Evolutionary conservation across 2,113 vertebrate species (phyloP).

Genomic region (Balaeniceps rex): DNA sequence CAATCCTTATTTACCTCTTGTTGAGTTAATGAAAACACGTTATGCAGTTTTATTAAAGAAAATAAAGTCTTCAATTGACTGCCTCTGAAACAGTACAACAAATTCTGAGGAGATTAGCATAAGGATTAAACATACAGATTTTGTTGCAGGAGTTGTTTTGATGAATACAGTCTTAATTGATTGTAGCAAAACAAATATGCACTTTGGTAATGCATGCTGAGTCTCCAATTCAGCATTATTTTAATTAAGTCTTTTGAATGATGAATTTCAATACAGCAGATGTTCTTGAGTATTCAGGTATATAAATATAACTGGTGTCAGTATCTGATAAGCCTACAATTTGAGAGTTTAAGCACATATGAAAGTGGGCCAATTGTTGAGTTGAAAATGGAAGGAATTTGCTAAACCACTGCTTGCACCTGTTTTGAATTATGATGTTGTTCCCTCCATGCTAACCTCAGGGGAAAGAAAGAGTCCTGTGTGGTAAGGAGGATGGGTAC

Average conservation of each 20-base stretch:
- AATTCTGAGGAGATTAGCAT: conserved; percentile 47
- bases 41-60: conserved; percentile 37
- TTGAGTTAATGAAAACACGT: conserved; percentile 49
- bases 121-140: conserved; percentile 64
- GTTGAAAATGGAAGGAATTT: conserved; percentile 25
- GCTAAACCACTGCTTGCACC: conserved; percentile 7
- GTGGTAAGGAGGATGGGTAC: too few species aligned
- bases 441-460: neutral
- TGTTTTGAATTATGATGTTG: conserved; percentile 33
- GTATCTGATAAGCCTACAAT: conserved; percentile 31
- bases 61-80: conserved; percentile 43
- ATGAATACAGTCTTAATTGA: conserved; percentile 68
- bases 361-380: conserved; percentile 14
- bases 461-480: neutral
- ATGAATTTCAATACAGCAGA: conserved; percentile 54
- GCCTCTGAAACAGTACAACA: conserved; percentile 33
- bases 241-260: conserved; percentile 65
- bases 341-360: conserved; percentile 24
- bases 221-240: conserved; percentile 49
- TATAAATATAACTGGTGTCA: conserved; percentile 36
- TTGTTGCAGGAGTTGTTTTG: conserved; percentile 63
- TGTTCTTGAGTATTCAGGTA: conserved; percentile 66
- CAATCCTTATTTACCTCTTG: conserved; percentile 48
- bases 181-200: conserved; percentile 57
- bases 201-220: conserved; percentile 48